Evolutionary conservation across 2,113 vertebrate genomes (phyloP), one percentile per base, ranked within the genome.

Genomic region (Muntiacus reevesi): DNA sequence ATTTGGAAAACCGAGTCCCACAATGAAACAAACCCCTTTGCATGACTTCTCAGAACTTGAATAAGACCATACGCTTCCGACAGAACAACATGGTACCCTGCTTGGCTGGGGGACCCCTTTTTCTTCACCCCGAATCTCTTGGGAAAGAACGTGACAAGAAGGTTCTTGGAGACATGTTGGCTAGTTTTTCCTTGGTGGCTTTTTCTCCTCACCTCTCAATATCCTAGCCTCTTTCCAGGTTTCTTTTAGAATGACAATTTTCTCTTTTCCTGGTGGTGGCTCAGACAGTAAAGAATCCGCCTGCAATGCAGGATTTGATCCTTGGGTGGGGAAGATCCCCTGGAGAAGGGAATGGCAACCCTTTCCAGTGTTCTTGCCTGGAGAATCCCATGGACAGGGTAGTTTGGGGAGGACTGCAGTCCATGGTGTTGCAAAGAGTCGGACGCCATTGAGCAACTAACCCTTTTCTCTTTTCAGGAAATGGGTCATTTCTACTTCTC

Each of bases 381-480:
- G n/a, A 40, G 67, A 74, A 74, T 74, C 67, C 67, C 67, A 71
- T 23, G 67, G 67, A 74, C 67, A 74, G 67, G 23, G 67, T 2
- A 40, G n/a, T 19, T 36, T 36, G 64, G 17, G n/a, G 10, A 36
- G 36, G 9, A 71, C 67, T 74, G 25, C 36, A 40, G 5, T 74
- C 67, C 67, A 6, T 74, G n/a, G 21, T 21, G 67, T 74, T 9
- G 10, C n/a, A 40, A 71, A 71, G 67, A 40, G 36, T 74, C 67
- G 25, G 67, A 74, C 5, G 23, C 19, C 36, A 74, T 11, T 74
- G 36, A 40, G 67, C 5, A 1, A 25, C 67, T 40, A 23, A 12
- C 36, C 67, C 13, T 74, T 74, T 83, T 89, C 30, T 76, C 57
- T 94, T 84, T 93, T 36, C 47, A 62, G 33, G 27, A 97, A 84